Base-by-base conservation (phyloP, 1,140 invertebrate species). In the Hormaphis cornu region DNA sequence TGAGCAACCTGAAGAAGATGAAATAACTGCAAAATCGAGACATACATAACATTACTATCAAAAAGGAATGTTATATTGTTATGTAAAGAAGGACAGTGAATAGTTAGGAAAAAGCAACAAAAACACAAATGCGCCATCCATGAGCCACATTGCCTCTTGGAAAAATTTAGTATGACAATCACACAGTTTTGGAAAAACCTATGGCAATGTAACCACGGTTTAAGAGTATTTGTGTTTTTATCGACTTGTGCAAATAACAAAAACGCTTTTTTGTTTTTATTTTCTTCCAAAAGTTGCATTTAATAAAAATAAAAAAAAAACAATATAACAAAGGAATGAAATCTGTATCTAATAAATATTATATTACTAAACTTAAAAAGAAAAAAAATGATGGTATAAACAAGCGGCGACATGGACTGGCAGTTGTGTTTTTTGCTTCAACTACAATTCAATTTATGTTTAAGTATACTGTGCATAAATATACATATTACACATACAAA, bases 121-220 rank as follows among this genome's bases (percentile, higher is more conserved):
- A 71, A 66, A 72, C 72, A 72, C 72, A 72, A 72, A 72, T 66
- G 72, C 72, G 71, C 70, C 69, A 72, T 72, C 72, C 72, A 71
- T 71, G 33, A 71, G 63, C 70, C 70, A 71, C 72, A 72, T 72
- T 72, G 72, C 70, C 70, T 71, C 40, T 70, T 42, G 46, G 35
- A 20, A 37, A 20, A 52, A n/a, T 42, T n/a, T 37, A 24, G 10
- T 69, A 42, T 20, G 9, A 56, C 18, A 66, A 44, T 30, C 2
- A 18, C 20, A 56, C 33, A 28, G 37, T 28, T 50, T 59, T 71
- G 40, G 20, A 54, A 63, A 40, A 69, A 70, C 69, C 61, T 71
- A 69, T 71, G 70, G 70, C 72, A 72, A 72, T 72, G 71, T 71
- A 72, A 72, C 70, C 72, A 58, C 30, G 44, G 72, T 70, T 69